Conservation (phyloP, 2,797 vertebrate species). For the Sebastiscus tertius region DNA sequence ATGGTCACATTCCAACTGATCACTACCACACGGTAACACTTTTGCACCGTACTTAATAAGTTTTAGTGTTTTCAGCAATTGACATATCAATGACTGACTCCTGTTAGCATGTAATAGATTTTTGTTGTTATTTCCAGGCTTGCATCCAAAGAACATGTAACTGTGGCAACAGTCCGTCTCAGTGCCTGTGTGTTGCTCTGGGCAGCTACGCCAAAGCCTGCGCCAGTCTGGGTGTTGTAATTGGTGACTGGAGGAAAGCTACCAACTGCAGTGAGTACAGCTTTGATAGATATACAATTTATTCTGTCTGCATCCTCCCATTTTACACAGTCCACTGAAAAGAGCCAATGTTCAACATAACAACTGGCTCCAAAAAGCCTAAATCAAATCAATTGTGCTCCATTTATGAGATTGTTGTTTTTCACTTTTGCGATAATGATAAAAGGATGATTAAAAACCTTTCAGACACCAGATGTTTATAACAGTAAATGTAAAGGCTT, state of each 20-base stretch:
- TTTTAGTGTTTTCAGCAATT: background rate
- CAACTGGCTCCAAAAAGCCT: background rate
- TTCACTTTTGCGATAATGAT: background rate
- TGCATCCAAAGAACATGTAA: conserved; percentile 76
- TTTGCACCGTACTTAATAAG: background rate
- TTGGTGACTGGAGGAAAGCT: conserved; percentile 75
- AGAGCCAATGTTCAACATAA: background rate
- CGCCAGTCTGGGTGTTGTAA: conserved; percentile 55
- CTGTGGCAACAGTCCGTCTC: conserved; percentile 39
- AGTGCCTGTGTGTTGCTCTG: conserved; percentile 73
- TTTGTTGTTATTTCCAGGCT: conserved; percentile 51
- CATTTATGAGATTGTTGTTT: background rate
- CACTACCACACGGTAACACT: conserved; percentile 58
- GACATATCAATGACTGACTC: rapidly evolving
- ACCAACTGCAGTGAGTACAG: conserved; percentile 75
- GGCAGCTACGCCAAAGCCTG: conserved; percentile 81
- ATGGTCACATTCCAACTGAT: conserved; percentile 73
- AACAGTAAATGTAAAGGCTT: background rate
- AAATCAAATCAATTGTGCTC: background rate
- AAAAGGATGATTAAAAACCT: background rate
- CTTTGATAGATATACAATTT: background rate
- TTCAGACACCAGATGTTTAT: background rate
- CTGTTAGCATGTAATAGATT: background rate
- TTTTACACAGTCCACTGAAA: background rate
- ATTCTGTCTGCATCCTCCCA: background rate